Percentiles rank a stretch among this genome's conserved stretches.
phyloP scores from a whole-genome alignment of 2,797 vertebrate species.

The Ctenosaura bakeri region DNA sequence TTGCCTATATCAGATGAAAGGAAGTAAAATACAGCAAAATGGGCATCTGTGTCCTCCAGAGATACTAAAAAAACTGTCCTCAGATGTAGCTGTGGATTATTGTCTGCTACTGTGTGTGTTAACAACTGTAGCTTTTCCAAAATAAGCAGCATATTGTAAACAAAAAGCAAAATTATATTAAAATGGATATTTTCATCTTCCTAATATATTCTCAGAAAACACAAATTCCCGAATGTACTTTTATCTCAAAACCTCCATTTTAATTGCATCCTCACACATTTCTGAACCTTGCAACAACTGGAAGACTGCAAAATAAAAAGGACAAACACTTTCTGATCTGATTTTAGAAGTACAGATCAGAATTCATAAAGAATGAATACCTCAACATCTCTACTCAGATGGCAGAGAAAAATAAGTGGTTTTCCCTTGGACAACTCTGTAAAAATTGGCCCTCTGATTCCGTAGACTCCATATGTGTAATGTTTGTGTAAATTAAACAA shows the following conservation, averaged over 20 bases:
- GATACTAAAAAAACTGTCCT: not conserved
- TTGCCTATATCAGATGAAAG: no score
- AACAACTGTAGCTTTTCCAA: not conserved
- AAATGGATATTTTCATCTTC: not conserved
- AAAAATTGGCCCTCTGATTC: slow-evolving; percentile 33
- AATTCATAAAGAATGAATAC: not conserved
- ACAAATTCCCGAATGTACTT: not conserved
- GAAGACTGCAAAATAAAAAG: no score
- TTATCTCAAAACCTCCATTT: not conserved
- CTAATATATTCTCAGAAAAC: slow-evolving; percentile 1
- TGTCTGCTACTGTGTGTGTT: not conserved
- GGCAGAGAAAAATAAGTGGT: not conserved
- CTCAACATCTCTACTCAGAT: not conserved
- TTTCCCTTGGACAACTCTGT: not conserved
- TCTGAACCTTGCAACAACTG: not conserved
- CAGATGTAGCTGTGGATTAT: no score
- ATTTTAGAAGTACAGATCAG: not conserved
- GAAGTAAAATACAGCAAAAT: no score
- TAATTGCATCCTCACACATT: not conserved
- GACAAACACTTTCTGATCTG: not conserved
- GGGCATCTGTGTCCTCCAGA: no score
- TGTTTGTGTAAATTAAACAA: not conserved
- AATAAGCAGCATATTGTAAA: not conserved
- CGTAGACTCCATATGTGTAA: not conserved
- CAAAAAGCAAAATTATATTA: not conserved